Conservation (phyloP, 2,113 vertebrate species). For the Glaucomys volans region DNA sequence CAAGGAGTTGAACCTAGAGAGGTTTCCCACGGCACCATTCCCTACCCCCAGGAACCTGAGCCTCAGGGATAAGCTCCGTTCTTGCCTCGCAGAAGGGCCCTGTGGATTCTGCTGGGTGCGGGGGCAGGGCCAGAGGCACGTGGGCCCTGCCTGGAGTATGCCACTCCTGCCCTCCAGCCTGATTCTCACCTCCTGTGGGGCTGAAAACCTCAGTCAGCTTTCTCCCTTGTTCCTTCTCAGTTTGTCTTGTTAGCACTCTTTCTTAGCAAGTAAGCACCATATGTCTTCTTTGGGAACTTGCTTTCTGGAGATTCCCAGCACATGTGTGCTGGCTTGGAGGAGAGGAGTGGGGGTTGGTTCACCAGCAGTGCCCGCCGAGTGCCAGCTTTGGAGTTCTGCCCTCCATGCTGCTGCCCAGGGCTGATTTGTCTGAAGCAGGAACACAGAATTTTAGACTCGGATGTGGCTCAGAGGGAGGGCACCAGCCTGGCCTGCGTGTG, state of each 20-base stretch:
- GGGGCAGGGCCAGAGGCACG: too few species aligned
- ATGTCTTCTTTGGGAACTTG: slow-evolving; percentile 66
- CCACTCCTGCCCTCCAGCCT: not conserved
- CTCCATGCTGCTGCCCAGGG: not conserved
- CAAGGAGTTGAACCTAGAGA: not conserved
- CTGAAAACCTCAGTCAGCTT: slow-evolving; percentile 14
- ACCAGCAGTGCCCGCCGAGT: not conserved
- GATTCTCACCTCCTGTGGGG: not conserved
- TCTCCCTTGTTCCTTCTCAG: slow-evolving; percentile 55
- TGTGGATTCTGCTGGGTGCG: not conserved
- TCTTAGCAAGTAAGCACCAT: slow-evolving; percentile 71
- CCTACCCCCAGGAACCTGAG: not conserved
- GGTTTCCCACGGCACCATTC: not conserved
- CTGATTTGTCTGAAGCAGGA: not conserved
- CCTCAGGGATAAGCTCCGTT: not conserved
- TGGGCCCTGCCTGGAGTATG: too few species aligned
- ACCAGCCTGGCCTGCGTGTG: too few species aligned
- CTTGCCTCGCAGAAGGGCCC: not conserved
- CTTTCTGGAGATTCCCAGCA: slow-evolving; percentile 70
- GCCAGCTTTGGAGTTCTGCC: slow-evolving; percentile 5
- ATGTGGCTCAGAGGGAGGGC: too few species aligned
- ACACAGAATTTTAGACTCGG: too few species aligned
- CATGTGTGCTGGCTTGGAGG: slow-evolving; percentile 52
- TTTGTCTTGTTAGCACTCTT: slow-evolving; percentile 77
- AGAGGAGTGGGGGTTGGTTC: not conserved